Evolutionary conservation across 2,113 vertebrate species (phyloP), one percentile per base, ranked within the genome.

Genomic region (Zosterops pallidus): DNA sequence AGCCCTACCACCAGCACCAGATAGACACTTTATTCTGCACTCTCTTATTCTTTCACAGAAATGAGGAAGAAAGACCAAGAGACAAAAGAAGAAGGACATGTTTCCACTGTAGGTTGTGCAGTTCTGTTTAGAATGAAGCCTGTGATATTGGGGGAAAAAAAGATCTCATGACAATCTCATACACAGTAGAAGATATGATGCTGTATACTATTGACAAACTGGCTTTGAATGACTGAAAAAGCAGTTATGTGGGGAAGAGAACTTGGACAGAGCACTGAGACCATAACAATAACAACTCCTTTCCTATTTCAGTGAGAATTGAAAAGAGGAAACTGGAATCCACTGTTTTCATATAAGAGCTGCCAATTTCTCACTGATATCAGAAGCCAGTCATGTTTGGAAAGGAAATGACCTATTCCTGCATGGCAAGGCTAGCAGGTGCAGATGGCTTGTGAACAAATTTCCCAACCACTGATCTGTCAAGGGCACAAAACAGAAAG

Each of bases 401-500:
- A 33, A 91, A 92, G 77, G 89, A 86, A 72, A 79, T 56, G n/a
- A 80, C 65, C 69, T 71, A 10, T 41, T 57, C 80, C 64, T 85
- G 75, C 62, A 42, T 23, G 31, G 69, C 93, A 86, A 68, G 91
- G 31, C 71, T 68, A 42, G 49, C 83, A 86, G 80, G 81, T 92
- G 70, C 70, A 83, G 80, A 50, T 31, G 68, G 89, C 63, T 68
- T 3, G 23, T 33, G 75, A 91, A 59, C 70, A 80, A 65, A 63
- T 77, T 85, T 85, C 79, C 75, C 74, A 87, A 11, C 25, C 42
- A 9, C 70, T 77, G 23, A 62, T 62, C 75, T 59, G 71, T 57
- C 89, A 95, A 85, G 78, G 87, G 75, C 90, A 39, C 89, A 65
- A 79, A 88, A 71, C 68, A 83, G 63, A 92, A 94, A 93, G 42